phyloP scores from a whole-genome alignment of 2,888 invertebrate genomes.

The Phlogophora meticulosa region DNA sequence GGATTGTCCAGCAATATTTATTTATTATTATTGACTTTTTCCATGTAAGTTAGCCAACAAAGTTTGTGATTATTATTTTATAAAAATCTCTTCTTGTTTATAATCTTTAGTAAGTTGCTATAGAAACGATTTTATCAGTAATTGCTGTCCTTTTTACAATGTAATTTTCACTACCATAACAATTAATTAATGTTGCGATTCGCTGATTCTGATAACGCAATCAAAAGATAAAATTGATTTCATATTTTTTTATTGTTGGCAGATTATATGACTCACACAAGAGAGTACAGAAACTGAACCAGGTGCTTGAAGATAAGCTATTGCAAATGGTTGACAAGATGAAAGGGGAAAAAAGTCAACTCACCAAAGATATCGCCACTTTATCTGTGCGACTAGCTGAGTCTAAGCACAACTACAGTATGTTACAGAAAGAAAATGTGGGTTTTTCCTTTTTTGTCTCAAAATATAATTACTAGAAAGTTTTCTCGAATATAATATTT shows the following conservation, averaged over 20 bases:
- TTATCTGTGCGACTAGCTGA: slow-evolving; percentile 96
- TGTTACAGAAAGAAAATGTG: slow-evolving; percentile 96
- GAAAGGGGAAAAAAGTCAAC: slow-evolving; percentile 96
- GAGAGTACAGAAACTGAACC: slow-evolving; percentile 98
- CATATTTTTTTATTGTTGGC: slow-evolving; percentile 57
- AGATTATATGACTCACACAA: slow-evolving; percentile 98
- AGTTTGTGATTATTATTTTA: too few relatives aligned
- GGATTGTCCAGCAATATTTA: too few relatives aligned
- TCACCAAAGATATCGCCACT: slow-evolving; percentile 96
- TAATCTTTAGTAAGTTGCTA: background rate
- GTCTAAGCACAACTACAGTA: slow-evolving; percentile 95
- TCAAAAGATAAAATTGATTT: background rate
- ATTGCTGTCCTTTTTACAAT: background rate
- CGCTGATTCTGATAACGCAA: slow-evolving; percentile 2
- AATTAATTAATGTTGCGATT: background rate
- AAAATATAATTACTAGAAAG: background rate
- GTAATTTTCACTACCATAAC: background rate
- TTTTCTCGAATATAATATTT: slow-evolving; percentile 12
- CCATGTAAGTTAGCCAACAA: too few relatives aligned
- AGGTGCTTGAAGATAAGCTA: slow-evolving; percentile 98
- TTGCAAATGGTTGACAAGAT: slow-evolving; percentile 97
- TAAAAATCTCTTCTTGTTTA: too few relatives aligned
- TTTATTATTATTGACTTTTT: too few relatives aligned
- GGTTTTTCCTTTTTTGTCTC: slow-evolving; percentile 71
- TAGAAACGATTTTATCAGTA: background rate